A percentile compares a stretch with the other conserved stretches of the same genome.
Evolutionary conservation across 2,113 vertebrate species (phyloP).

Genomic region (Engystomops pustulosus): DNA sequence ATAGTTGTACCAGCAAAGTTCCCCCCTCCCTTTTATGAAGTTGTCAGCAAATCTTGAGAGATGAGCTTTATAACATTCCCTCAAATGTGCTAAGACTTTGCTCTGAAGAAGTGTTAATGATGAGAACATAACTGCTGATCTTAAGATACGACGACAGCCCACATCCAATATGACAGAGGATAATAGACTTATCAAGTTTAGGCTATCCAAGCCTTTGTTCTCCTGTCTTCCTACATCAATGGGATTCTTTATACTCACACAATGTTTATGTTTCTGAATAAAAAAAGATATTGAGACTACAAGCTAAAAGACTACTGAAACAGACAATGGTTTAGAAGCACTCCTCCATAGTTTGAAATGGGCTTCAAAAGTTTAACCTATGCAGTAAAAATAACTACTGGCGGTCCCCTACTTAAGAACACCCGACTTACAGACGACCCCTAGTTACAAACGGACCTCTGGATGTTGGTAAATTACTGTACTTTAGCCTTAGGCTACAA

Average conservation of each 20-base stretch:
- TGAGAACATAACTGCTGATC: neutral
- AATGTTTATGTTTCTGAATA: neutral
- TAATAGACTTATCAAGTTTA: conserved; percentile 15
- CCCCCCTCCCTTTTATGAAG: neutral
- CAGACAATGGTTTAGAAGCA: too few relatives aligned
- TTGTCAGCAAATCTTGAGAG: neutral
- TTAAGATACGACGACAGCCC: neutral
- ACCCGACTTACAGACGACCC: too few relatives aligned
- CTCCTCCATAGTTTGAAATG: neutral
- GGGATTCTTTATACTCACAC: conserved; percentile 1
- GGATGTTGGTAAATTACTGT: too few relatives aligned
- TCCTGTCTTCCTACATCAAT: neutral
- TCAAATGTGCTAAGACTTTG: neutral
- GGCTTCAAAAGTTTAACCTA: neutral
- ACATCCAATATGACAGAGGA: conserved; percentile 8
- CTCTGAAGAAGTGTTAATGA: neutral
- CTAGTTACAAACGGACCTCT: too few relatives aligned
- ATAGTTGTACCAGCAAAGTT: neutral
- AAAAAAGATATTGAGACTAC: neutral
- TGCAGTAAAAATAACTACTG: too few relatives aligned
- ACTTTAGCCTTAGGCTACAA: too few relatives aligned
- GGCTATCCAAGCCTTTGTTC: neutral
- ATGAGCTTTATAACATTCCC: neutral
- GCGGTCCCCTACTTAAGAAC: too few relatives aligned
- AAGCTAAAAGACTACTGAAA: too few relatives aligned